Conservation (phyloP, 2,113 vertebrate genomes). For the Bombycilla garrulus region DNA sequence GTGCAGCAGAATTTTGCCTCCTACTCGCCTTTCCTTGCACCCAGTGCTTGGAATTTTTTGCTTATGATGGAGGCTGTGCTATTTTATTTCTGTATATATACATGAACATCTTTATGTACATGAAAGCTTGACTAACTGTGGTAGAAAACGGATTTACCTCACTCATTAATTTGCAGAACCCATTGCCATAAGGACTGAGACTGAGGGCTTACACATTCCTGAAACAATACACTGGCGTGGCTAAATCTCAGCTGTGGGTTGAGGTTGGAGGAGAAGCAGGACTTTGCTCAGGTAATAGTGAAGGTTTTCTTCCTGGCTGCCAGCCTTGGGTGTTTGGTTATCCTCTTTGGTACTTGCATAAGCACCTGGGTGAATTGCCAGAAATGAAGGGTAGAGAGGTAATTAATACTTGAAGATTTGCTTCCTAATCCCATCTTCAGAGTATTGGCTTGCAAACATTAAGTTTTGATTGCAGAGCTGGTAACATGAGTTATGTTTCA, state of each 20-base stretch:
- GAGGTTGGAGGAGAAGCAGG: background rate
- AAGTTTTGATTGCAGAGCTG: background rate
- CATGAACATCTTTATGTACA: background rate
- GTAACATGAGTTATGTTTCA: background rate
- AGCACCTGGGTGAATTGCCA: background rate
- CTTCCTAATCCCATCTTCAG: background rate
- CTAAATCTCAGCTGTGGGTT: background rate
- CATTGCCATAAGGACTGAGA: background rate
- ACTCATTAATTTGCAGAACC: background rate
- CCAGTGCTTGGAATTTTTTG: background rate
- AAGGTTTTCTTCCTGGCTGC: background rate
- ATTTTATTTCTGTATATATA: background rate
- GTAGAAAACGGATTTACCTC: background rate
- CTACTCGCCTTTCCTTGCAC: background rate
- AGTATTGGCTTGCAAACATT: background rate
- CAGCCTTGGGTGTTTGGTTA: background rate
- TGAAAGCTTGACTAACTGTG: background rate
- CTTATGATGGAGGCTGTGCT: background rate
- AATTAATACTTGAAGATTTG: background rate
- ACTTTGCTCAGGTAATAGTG: background rate
- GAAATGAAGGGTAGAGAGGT: background rate
- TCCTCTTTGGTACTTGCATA: background rate
- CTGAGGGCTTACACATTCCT: background rate
- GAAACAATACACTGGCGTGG: background rate
- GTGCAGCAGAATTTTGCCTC: background rate